Evolutionary conservation across 1,140 invertebrate genomes (phyloP), one percentile per base, ranked within the genome.

Genomic region (Drosophila kanapiae): DNA sequence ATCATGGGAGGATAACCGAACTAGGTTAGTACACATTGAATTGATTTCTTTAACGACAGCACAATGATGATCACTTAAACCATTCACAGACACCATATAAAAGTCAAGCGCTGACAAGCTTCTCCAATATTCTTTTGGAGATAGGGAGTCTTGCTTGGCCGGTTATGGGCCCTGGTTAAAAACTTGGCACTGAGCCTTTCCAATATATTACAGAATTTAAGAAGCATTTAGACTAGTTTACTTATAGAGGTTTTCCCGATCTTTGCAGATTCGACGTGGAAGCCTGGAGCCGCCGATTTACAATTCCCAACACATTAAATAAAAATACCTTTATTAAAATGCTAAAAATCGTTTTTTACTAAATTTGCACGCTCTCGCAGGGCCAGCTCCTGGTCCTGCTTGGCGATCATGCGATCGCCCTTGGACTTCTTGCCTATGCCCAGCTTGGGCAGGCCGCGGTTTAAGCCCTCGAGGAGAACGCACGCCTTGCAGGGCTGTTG

Each of bases 401-500:
- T 93, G 38, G 93, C 93, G 47, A 95, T 92, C 93, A 95, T 94
- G 91, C 94, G 94, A 80, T 96, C 95, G 40, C 95, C 96, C 93
- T 97, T 97, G 45, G 96, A 97, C 61, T 95, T 96, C 93, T 98
- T 98, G 8, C 97, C 96, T 54, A 98, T 96, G 4, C 97, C 97
- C 45, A 98, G 93, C 92, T 95, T 97, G 4, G 98, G 98, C 48
- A 98, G 91, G 11, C 98, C 99, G 91, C 96, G 96, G 93, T 99
- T 99, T 0, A 99, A 94, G 10, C 99, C 99, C 94, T 99, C 98
- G 6, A 99, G 94, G 54, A 99, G 94, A 4, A 98, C 95, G 93
- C 99, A 99, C 0, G 99, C 99, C 93, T 99, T 99, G 92, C 99
- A 99, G 11, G 99, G 95, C 82, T 96, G 95, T 93, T 99, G 98